Percentiles rank a stretch among this genome's conserved stretches.
phyloP scores from a whole-genome alignment of 2,888 invertebrate species.

The Orthosia gracilis region DNA sequence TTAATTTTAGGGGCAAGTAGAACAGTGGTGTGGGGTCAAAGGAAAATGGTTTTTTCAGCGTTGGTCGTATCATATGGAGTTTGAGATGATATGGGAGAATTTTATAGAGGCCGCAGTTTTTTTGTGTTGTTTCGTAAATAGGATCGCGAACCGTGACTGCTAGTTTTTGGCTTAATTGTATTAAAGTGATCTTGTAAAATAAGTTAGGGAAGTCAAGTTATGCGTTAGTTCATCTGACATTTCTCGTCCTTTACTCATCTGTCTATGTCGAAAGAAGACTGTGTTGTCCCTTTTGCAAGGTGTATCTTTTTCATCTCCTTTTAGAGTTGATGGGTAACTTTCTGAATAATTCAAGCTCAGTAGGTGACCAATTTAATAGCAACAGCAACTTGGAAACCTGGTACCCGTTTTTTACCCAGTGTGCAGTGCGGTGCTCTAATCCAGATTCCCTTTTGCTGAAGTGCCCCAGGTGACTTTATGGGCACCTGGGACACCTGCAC shows the following conservation, averaged over 20 bases:
- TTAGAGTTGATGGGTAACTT: too few species aligned
- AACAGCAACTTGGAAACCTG: too few species aligned
- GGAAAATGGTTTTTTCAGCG: constrained; percentile 41
- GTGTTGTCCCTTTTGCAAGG: too few species aligned
- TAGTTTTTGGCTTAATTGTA: constrained; percentile 20
- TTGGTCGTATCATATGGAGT: constrained; percentile 53
- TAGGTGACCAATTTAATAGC: too few species aligned
- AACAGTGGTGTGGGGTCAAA: constrained; percentile 32
- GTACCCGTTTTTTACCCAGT: too few species aligned
- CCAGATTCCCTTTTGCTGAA: too few species aligned
- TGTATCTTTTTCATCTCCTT: too few species aligned
- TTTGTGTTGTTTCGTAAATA: constrained; percentile 59
- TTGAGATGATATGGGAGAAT: constrained; percentile 55
- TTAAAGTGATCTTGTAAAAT: constrained; percentile 10
- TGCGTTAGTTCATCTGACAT: background rate
- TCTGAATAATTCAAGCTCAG: too few species aligned
- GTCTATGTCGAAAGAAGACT: background rate
- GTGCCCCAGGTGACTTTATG: too few species aligned
- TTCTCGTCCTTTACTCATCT: background rate
- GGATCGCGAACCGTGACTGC: constrained; percentile 20
- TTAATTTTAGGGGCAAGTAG: constrained; percentile 7
- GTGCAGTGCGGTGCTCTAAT: too few species aligned
- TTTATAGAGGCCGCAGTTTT: constrained; percentile 61
- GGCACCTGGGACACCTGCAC: too few species aligned
- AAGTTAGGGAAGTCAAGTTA: background rate